Conservation (phyloP, 2,888 invertebrate genomes). For the Tenodera sinensis region DNA sequence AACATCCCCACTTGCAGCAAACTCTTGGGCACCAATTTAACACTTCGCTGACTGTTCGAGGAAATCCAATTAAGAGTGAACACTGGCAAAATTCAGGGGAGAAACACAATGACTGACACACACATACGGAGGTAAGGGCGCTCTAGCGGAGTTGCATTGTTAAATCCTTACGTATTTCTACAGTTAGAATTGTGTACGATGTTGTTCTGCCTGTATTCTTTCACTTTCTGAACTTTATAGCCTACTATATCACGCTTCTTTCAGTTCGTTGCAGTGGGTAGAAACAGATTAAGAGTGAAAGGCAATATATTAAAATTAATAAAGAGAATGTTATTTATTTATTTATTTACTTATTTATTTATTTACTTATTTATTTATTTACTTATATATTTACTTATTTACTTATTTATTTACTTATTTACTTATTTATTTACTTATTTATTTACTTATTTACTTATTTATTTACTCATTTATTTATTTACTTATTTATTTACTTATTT, state of each 20-base stretch:
- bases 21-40: conserved; percentile 25
- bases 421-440: no score
- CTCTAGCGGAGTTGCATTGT: not conserved
- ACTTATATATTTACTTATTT: no score
- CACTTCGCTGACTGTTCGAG: conserved; percentile 26
- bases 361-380: no score
- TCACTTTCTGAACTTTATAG: not conserved
- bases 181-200: not conserved
- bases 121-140: not conserved
- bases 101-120: conserved; percentile 11
- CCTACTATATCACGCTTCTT: not conserved
- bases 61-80: conserved; percentile 30
- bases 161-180: not conserved
- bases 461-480: no score
- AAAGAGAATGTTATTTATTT: no score
- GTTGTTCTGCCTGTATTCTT: not conserved
- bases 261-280: no score
- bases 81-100: conserved; percentile 21
- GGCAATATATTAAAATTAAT: no score
- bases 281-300: no score
- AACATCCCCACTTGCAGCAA: not conserved
- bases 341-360: no score
- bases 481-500: no score
- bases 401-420: no score
- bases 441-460: no score